Base-by-base conservation (phyloP, 2,797 vertebrate species). In the Coracias cyanogaster region DNA sequence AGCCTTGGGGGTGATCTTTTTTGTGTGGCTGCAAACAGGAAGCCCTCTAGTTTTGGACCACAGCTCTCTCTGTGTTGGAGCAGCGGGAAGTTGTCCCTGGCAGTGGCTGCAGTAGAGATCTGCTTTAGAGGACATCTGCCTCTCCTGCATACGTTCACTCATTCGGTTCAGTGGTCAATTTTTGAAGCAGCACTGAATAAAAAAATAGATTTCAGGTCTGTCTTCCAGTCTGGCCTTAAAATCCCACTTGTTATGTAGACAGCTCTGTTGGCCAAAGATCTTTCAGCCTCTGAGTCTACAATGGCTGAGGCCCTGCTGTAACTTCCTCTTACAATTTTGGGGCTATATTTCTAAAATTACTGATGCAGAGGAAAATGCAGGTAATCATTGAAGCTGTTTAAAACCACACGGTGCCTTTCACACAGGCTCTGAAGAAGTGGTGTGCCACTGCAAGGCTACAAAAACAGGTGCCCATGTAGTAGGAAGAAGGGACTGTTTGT, bases 91-190 rank as follows among this genome's bases (percentile, higher is more conserved):
- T 33, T 13, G 33, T 73, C 41, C 55, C 35, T 70, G 51, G 41
- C 9, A 11, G 35, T 37, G 37, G 61, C 41, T 66, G 74, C 24
- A 17, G n/a, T 7, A 15, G n/a, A 19, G 60, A 24, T 39, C 18
- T 55, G 33, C 33, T 67, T 15, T 39, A 31, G 77, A 64, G 69
- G 35, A 51, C 11, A 3, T 64, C n/a, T 62, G 24, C 41, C 57
- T 83, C 37, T 43, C 20, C 60, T 14, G 6, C 3, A 0, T 57
- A 41, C 7, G 0, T 41, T 74, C 41, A 4, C 20, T 80, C 22
- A 3, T 1, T 1, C 1, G 15, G 15, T 48, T 17, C 43, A 28
- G 8, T 3, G 13, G n/a, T 13, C 16, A 10, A 3, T 9, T 66
- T 55, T 55, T 51, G 39, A 46, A 55, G 48, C 19, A 67, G 19